Evolutionary conservation across 2,113 vertebrate species (phyloP).

Genomic region (Phalacrocorax carbo): DNA sequence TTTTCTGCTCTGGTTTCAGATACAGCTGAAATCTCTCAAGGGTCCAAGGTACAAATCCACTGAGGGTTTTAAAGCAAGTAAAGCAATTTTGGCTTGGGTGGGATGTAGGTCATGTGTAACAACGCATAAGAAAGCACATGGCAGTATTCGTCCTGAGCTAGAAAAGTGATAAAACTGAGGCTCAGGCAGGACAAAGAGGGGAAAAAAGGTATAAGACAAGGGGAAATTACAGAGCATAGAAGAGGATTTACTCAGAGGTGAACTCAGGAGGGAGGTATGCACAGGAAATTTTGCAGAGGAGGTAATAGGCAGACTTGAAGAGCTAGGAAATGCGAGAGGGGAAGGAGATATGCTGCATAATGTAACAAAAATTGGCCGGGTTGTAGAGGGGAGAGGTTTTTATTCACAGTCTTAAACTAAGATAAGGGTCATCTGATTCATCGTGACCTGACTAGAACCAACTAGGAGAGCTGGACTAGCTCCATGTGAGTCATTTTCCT

Average conservation of each 20-base stretch:
- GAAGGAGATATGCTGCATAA: conserved; percentile 1
- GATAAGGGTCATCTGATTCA: conserved; percentile 68
- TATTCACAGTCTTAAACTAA: conserved; percentile 43
- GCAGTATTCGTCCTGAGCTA: neutral
- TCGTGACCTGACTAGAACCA: conserved; percentile 63
- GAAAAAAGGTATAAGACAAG: neutral
- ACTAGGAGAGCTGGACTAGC: conserved; percentile 40
- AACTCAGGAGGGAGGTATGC: neutral
- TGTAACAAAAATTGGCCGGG: neutral
- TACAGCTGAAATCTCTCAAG: neutral
- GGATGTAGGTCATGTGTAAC: conserved; percentile 2
- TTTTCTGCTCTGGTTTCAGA: neutral
- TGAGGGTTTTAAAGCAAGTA: neutral
- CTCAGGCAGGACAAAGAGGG: neutral
- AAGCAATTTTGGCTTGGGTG: conserved; percentile 34
- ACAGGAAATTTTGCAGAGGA: neutral
- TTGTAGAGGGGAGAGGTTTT: conserved; percentile 29
- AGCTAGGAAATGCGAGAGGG: conserved; percentile 10
- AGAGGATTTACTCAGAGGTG: neutral
- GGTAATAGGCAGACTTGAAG: neutral
- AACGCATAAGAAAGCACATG: neutral
- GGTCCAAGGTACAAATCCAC: neutral
- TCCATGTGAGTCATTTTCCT: conserved; percentile 72
- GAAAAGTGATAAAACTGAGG: neutral
- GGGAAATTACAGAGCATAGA: neutral